phyloP scores from a whole-genome alignment of 2,113 vertebrate genomes.

The Oostethus manadensis region DNA sequence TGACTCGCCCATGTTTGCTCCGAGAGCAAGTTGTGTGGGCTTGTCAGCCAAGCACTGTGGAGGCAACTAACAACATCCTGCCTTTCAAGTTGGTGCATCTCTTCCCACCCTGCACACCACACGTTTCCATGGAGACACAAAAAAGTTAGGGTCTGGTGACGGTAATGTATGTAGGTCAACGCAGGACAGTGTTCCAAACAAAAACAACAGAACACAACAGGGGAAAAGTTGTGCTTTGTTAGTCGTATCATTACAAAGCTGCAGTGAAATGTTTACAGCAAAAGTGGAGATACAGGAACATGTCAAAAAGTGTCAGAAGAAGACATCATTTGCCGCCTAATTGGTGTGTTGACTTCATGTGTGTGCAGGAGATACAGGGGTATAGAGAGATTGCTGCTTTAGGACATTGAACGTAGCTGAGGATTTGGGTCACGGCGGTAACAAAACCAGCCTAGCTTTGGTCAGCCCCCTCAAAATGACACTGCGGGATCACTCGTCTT shows the following conservation, averaged over 20 bases:
- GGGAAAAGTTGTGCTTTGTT: slow-evolving; percentile 9
- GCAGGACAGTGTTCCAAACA: slow-evolving; percentile 43
- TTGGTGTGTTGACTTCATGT: slow-evolving; percentile 28
- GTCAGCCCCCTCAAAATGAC: slow-evolving; percentile 21
- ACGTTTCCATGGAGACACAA: slow-evolving; percentile 66
- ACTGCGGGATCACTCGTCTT: slow-evolving; percentile 28
- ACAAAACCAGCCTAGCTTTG: slow-evolving; percentile 15
- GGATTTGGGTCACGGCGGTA: slow-evolving; percentile 31
- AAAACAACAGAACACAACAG: slow-evolving; percentile 33
- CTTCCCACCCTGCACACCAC: slow-evolving; percentile 25
- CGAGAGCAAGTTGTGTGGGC: slow-evolving; percentile 30
- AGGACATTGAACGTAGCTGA: slow-evolving; percentile 6
- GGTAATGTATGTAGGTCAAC: slow-evolving; percentile 63
- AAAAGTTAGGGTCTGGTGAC: slow-evolving; percentile 56
- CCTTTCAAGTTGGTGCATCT: slow-evolving; percentile 33
- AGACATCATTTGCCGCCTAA: slow-evolving; percentile 13
- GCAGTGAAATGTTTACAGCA: slow-evolving; percentile 12
- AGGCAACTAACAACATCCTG: slow-evolving; percentile 28
- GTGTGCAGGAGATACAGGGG: slow-evolving; percentile 5
- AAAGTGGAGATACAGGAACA: slow-evolving; percentile 9
- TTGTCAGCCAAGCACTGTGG: neutral
- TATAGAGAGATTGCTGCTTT: slow-evolving; percentile 13
- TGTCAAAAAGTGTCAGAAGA: slow-evolving; percentile 5
- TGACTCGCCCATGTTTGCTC: slow-evolving; percentile 4
- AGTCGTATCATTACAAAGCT: slow-evolving; percentile 31